Base-by-base conservation (phyloP, 37 sponge, comb jelly and placozoan species). In the Haliclona indistincta region DNA sequence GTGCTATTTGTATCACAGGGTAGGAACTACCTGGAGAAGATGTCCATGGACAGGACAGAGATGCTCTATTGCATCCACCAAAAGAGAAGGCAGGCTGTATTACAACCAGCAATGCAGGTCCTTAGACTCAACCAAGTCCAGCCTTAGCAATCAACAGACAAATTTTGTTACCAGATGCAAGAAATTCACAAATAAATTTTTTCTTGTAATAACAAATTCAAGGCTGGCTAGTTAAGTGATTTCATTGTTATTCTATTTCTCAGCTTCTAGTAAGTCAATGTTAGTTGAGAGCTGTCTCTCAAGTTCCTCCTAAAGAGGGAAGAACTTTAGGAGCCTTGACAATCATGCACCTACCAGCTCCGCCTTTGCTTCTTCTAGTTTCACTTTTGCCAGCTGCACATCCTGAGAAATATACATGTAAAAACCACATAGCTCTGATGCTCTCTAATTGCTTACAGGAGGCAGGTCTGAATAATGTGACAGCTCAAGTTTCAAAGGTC, bases 31-130 rank as follows among this genome's bases (percentile, higher is more conserved):
- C 40, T 47, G 38, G 91, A 96, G 36, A 96, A 96, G 69, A 92
- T 96, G 90, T 3, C 64, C 4, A 54, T 40, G n/a, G 97, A 96
- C 39, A 55, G 81, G 4, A 87, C 88, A 19, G 97, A 96, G 75
- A 87, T 96, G 94, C 70, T 96, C 43, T 96, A 96, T 75, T 93
- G 81, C 81, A 43, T 96, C 33, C 96, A 95, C 56, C 96, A 95
- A 65, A 86, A 88, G 64, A 68, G 95, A 22, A 54, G 95, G 35
- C 43, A 64, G 55, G 78, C 61, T 29, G 73, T 78, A 22, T 35
- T 73, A 3, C 45, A 53, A 28, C 55, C 73, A 73, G 56, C 73
- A 26, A 20, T 73, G 10, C 55, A 73, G 34, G 32, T 33, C 25
- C 10, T 54, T 54, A 58, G n/a, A n/a, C n/a, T n/a, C n/a, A n/a